Evolutionary conservation across 2,113 vertebrate genomes (phyloP), one percentile per base, ranked within the genome.

Genomic region (Chunga burmeisteri): DNA sequence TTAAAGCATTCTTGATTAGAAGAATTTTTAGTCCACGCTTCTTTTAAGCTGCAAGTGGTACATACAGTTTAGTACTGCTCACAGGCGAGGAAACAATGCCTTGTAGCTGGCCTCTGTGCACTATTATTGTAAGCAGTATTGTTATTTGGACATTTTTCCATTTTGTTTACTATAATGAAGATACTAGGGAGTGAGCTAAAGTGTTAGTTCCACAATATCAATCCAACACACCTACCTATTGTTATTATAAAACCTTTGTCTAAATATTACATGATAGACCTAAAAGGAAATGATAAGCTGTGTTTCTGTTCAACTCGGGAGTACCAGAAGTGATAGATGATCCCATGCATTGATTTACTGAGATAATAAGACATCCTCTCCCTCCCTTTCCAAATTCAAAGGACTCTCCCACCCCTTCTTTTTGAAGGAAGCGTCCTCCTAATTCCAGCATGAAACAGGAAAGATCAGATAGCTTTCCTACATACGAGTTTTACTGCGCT

Each of bases 361-460:
- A 92, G 36, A 34, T 17, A 80, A 36, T 53, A 92, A 71, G 20
- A 16, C 4, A 49, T 19, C 5, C 47, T 3, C 2, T n/a, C 6
- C 6, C 2, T 1, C 0, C 1, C 5, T 6, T 15, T 79, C 9
- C 26, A 79, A 36, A 46, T 61, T 71, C 27, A 66, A 80, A 73
- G 49, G 1, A 38, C 7, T 71, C 5, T 40, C 25, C 12, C 27
- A 59, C 3, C 2, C 3, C 4, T 83, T 34, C 29, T 9, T 8
- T 59, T 50, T 34, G 9, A 21, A 82, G 17, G 3, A 77, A 55
- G 6, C 30, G 6, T 82, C 14, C 6, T 81, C 50, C 9, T 46
- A 81, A 92, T 75, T 65, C 7, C 26, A 42, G 4, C 5, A 47
- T 30, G 25, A 80, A 79, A 46, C 1, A 73, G 14, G 23, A 38